Evolutionary conservation across 2,888 invertebrate genomes (phyloP).

Genomic region (Eumerus sabulonum): DNA sequence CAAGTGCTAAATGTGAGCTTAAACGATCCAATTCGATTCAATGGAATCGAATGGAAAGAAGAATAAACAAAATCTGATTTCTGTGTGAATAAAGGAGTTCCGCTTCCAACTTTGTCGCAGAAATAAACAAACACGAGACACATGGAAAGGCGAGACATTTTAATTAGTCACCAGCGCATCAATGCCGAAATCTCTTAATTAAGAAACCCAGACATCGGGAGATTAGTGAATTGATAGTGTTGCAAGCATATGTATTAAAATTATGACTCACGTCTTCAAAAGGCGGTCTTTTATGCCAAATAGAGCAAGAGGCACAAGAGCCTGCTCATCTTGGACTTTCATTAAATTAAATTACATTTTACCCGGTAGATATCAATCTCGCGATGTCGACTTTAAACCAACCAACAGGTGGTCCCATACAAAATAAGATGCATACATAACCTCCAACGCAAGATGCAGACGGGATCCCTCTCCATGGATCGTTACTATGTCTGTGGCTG

Average conservation of each 20-base stretch:
- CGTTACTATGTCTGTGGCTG: background rate
- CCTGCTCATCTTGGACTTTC: conserved; percentile 10
- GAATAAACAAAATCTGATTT: conserved; percentile 31
- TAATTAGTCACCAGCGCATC: conserved; percentile 33
- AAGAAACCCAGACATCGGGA: conserved; percentile 18
- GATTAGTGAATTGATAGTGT: conserved; percentile 14
- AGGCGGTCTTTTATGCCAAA: too few species aligned
- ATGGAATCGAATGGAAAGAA: conserved; percentile 2
- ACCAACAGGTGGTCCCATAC: too few species aligned
- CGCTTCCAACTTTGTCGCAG: background rate
- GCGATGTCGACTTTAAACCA: too few species aligned
- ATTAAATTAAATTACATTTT: conserved; percentile 29
- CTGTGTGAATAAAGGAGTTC: conserved; percentile 7
- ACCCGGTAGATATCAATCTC: conserved; percentile 35
- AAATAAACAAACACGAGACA: conserved; percentile 21
- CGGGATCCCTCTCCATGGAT: too few species aligned
- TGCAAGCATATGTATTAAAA: background rate
- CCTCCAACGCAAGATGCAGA: too few species aligned
- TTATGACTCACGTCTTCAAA: too few species aligned
- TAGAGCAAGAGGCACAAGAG: background rate
- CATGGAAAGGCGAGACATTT: conserved; percentile 39
- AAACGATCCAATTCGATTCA: conserved; percentile 48
- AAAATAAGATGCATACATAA: background rate
- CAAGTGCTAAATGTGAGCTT: conserved; percentile 37
- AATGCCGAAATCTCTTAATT: conserved; percentile 21